phyloP scores from a whole-genome alignment of 1,140 invertebrate genomes.

The Metopolophium dirhodum region DNA sequence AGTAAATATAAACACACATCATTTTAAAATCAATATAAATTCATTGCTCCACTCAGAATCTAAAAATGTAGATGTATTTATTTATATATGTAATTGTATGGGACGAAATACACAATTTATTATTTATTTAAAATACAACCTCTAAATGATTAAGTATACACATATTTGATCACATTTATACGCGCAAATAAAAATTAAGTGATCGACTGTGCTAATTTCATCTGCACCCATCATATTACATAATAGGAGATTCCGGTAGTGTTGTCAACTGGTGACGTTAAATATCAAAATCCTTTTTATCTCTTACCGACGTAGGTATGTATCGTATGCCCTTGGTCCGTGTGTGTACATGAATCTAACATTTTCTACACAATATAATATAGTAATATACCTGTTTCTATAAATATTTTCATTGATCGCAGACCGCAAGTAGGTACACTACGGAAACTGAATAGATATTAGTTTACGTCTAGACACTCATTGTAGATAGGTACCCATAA shows the following conservation, averaged over 20 bases:
- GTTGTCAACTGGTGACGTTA: not conserved
- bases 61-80: not conserved
- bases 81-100: not conserved
- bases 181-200: not conserved
- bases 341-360: not conserved
- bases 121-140: not conserved
- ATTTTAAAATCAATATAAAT: no score
- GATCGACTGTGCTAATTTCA: not conserved
- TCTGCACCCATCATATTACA: not conserved
- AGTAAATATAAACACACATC: no score
- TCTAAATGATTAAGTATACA: not conserved
- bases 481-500: not conserved
- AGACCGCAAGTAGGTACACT: not conserved
- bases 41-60: no score
- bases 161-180: not conserved
- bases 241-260: not conserved
- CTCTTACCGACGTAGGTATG: not conserved
- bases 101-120: no score
- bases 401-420: not conserved
- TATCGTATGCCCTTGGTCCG: not conserved
- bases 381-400: not conserved
- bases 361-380: not conserved
- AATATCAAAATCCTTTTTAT: constrained; percentile 3
- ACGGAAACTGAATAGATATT: constrained; percentile 43
- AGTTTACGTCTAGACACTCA: constrained; percentile 20